Base-by-base conservation (phyloP, 2,113 vertebrate species). In the Ochotona princeps region DNA sequence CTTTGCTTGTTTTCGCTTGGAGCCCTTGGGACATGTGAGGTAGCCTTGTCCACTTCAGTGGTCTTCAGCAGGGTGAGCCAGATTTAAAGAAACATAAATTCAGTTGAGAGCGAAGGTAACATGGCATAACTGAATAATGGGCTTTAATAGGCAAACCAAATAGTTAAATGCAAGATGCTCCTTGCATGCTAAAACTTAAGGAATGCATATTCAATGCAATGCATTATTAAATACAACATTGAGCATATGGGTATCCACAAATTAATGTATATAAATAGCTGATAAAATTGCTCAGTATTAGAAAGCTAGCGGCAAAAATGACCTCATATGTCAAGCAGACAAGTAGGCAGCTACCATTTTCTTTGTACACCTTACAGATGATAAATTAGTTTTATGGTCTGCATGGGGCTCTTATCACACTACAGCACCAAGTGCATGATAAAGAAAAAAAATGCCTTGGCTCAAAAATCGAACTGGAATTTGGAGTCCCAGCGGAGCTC, bases 181-280 rank as follows among this genome's bases (percentile, higher is more conserved):
- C 94, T 30, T 80, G 97, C 97, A 98, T 97, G 97, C 96, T 97
- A 97, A 98, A 98, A 98, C 97, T 98, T 98, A 98, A 98, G 97
- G 96, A 98, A 98, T 98, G 97, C 98, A 98, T 98, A 98, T 98
- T 98, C 98, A 98, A 90, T 97, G 97, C 96, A 97, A 97, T 98
- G 97, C 97, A 98, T 98, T 98, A 98, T 98, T 98, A 98, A 98
- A 98, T 98, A 98, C 97, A 98, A 96, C 97, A 76, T 97, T 98
- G 98, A 98, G 96, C 98, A 98, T 98, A 98, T 98, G 98, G 98
- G 98, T 98, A 97, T 97, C 97, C 97, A 98, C 98, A 98, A 98
- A 98, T 98, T 98, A 98, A 98, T 98, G 98, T 98, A 98, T 98
- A 98, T 98, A 98, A 98, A 98, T 98, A 98, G 98, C 97, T 98